Evolutionary conservation across 2,113 vertebrate genomes (phyloP), one percentile per base, ranked within the genome.

Genomic region (Corapipo altera): DNA sequence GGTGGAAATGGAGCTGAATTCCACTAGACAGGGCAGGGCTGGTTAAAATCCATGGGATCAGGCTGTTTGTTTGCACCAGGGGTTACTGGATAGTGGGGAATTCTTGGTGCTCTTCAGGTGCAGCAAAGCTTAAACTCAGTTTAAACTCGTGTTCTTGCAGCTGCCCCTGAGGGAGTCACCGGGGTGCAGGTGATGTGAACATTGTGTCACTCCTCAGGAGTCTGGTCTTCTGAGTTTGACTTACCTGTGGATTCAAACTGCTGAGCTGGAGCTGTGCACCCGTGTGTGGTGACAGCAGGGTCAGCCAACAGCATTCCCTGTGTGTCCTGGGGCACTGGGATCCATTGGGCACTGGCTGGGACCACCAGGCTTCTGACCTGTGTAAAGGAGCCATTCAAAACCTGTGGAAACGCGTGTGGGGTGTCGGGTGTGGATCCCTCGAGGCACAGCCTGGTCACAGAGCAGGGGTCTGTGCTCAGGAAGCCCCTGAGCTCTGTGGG

Each of bases 291-390:
- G 90, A 33, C 51, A 37, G 46, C 70, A 12, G 49, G 54, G 39
- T 5, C 3, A 21, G 73, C 16, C 2, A 33, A 13, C 39, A 41
- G 39, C 20, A 1, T 0, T 48, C 61, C 28, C 61, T 6, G 6
- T 6, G 49, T 37, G 49, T 70, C 57, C 73, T 1, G 14, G 72
- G 59, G 10, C 37, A 5, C 39, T 0, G 0, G 22, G 30, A 8
- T n/a, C 55, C 3, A 0, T 6, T 5, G 0, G 58, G 21, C 0
- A 0, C 1, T 8, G 8, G 7, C 41, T 1, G 2, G 69, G 28
- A 32, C 43, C 7, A 0, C 20, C 2, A 1, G 54, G 52, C 33
- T 23, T n/a, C 32, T 67, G 55, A 81, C n/a, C 46, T 73, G 57
- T 51, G 55, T 27, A 6, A 17, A 66, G 72, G 49, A 66, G 41